Evolutionary conservation across 2,888 invertebrate genomes (phyloP), one percentile per base, ranked within the genome.

Genomic region (Busseola fusca): DNA sequence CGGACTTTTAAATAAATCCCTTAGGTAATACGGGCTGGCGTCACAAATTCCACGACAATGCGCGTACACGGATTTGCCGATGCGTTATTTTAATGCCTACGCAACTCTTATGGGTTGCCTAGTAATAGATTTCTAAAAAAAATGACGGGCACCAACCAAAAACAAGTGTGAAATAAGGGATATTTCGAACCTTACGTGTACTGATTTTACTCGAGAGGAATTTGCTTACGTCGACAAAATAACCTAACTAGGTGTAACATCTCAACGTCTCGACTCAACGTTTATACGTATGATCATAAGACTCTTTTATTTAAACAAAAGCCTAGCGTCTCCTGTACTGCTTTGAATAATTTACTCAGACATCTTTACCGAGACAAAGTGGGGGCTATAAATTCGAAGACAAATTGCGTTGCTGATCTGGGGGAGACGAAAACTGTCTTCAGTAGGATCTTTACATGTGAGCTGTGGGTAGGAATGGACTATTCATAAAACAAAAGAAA

Each of bases 261-360:
- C n/a, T n/a, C n/a, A n/a, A n/a, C n/a, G n/a, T n/a, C 3, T 34
- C 7, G 21, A 21, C 21, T 34, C 10, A 30, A 21, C 12, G 6
- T 34, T 34, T n/a, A 4, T 54, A 21, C 52, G 60, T 30, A 18
- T 5, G n/a, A 16, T n/a, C 3, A 10, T 18, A 4, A 25, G 21
- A 30, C 40, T 25, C 10, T 50, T 66, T 40, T 54, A n/a, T 52
- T 52, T 45, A 37, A 6, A 6, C 14, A 16, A 59, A 27, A 66
- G n/a, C n/a, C 54, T 57, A 57, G 30, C 42, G 7, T 42, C 12
- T 62, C 42, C 16, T 18, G 56, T 14, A 50, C 25, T 37, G 60
- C 3, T 42, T 69, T 42, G 77, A 77, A 77, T 76, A 77, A 73
- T 54, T 63, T 54, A 77, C 30, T 25, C 21, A 45, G 14, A 64